Conservation (phyloP, 2,113 vertebrate species). For the Anguilla rostrata region DNA sequence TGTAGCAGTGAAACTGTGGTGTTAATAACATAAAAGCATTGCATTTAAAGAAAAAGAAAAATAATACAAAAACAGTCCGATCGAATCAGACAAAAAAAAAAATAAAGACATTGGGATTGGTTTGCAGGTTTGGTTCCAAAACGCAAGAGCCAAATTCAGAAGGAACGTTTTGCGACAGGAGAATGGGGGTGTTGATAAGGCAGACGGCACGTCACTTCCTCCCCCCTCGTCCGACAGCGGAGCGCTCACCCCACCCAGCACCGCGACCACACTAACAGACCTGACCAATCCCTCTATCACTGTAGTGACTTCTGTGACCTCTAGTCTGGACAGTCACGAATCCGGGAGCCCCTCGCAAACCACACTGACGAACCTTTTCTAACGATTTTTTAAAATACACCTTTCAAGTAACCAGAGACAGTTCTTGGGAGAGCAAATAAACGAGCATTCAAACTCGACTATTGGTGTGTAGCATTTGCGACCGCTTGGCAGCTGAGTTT, state of each 20-base stretch:
- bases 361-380: conserved; percentile 99
- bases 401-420: conserved; percentile 70
- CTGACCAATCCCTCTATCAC: conserved; percentile 98
- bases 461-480: conserved; percentile 87
- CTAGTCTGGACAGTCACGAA: conserved; percentile 99
- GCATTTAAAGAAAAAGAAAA: conserved; percentile 43
- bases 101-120: conserved; percentile 99
- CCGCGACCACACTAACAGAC: conserved; percentile 98
- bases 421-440: conserved; percentile 78
- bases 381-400: conserved; percentile 74
- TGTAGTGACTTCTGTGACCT: conserved; percentile 97
- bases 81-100: conserved; percentile 61
- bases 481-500: conserved; percentile 86
- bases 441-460: conserved; percentile 60
- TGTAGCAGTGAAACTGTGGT: conserved; percentile 48
- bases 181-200: conserved; percentile 99
- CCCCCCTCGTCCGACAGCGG: conserved; percentile 97
- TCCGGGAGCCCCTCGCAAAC: conserved; percentile 98
- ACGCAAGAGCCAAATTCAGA: conserved; percentile 99
- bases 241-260: conserved; percentile 94
- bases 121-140: conserved; percentile 99
- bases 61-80: conserved; percentile 47
- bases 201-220: conserved; percentile 95
- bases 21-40: conserved; percentile 52
- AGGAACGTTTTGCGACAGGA: conserved; percentile 99